These are phyloP conservation scores for Macaria notata DNA, from an alignment of 2,888 invertebrate species.

Conservation along the genomic window DNA sequence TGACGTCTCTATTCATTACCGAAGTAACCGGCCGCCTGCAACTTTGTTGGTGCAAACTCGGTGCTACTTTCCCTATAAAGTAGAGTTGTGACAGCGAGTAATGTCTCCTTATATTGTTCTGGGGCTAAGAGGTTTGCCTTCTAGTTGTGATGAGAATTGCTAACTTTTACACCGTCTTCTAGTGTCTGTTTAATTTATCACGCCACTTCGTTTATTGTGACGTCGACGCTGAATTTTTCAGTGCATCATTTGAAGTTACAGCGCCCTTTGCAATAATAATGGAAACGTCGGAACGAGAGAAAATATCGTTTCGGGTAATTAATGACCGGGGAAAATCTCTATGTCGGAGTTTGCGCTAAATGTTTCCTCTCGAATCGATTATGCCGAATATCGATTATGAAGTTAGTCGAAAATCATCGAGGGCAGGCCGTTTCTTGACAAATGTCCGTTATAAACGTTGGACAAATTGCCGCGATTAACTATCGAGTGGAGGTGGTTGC, in stretches of 20 bases:
- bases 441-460: conserved; percentile 78
- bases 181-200: conserved; percentile 61
- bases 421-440: conserved; percentile 72
- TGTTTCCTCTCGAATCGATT: conserved; percentile 65
- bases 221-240: conserved; percentile 52
- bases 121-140: conserved; percentile 79
- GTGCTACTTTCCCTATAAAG: conserved; percentile 78
- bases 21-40: conserved; percentile 67
- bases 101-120: conserved; percentile 80
- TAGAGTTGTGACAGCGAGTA: conserved; percentile 80
- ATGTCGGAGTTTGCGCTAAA: conserved; percentile 55
- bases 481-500: conserved; percentile 67
- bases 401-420: conserved; percentile 74
- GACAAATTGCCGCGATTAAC: conserved; percentile 81
- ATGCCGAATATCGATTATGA: conserved; percentile 73
- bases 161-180: conserved; percentile 67
- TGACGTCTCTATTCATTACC: conserved; percentile 79
- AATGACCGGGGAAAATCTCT: conserved; percentile 59
- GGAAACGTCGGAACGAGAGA: conserved; percentile 35
- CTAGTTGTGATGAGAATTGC: conserved; percentile 74
- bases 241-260: conserved; percentile 34
- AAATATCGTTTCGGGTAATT: conserved; percentile 62
- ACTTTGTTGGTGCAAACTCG: conserved; percentile 74
- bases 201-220: conserved; percentile 17
- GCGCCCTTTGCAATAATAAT: conserved; percentile 18